These are phyloP conservation scores for Limanda limanda DNA, from an alignment of 2,113 vertebrate genomes.

Conservation along the genomic window DNA sequence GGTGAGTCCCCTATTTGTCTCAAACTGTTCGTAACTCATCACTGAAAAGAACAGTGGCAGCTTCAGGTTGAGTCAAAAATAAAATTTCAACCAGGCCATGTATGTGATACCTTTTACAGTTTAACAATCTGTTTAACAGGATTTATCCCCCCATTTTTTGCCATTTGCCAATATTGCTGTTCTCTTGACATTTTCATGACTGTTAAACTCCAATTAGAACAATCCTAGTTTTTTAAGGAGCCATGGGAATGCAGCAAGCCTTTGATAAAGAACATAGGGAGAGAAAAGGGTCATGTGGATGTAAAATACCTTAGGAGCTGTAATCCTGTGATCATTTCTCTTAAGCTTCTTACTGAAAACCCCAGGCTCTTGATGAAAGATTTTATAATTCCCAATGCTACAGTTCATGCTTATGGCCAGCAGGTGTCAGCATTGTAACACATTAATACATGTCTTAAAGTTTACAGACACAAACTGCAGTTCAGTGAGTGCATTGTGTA, in stretches of 20 bases:
- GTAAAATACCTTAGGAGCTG: too few relatives aligned
- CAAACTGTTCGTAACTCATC: too few relatives aligned
- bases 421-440: conserved; percentile 65
- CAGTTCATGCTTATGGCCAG: conserved; percentile 51
- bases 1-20: too few relatives aligned
- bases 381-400: not conserved
- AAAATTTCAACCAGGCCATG: too few relatives aligned
- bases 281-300: not conserved
- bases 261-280: conserved; percentile 2
- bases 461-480: not conserved
- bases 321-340: too few relatives aligned
- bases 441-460: not conserved
- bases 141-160: too few relatives aligned
- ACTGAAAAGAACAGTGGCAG: too few relatives aligned
- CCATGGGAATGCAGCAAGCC: not conserved
- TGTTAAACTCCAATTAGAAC: not conserved
- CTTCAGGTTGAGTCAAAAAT: too few relatives aligned
- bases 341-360: not conserved
- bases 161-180: not conserved
- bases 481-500: not conserved
- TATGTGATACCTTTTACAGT: too few relatives aligned
- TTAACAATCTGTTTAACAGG: too few relatives aligned
- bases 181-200: not conserved
- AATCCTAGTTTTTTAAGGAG: not conserved
- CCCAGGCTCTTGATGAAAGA: not conserved